phyloP scores from a whole-genome alignment of 1,140 invertebrate species.

The Maconellicoccus hirsutus region DNA sequence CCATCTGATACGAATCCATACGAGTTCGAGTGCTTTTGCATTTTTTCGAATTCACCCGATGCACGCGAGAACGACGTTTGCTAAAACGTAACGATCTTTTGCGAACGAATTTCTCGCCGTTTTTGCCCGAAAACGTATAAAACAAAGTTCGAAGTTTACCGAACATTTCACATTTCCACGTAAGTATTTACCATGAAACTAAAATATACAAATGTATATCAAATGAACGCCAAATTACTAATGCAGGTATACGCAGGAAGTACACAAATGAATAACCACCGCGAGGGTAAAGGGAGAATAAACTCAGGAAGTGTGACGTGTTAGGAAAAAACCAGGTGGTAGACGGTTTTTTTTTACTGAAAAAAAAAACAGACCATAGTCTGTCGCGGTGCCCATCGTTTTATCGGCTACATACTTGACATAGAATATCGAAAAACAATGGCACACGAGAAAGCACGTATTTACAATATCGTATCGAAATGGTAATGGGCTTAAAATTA shows the following conservation, averaged over 20 bases:
- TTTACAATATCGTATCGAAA: too few relatives aligned
- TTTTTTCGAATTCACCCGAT: neutral
- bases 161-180: neutral
- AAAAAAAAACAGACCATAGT: neutral
- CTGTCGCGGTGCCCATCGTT: neutral
- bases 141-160: neutral
- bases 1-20: neutral
- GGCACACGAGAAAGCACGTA: too few relatives aligned
- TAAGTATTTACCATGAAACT: neutral
- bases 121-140: neutral
- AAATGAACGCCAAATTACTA: neutral
- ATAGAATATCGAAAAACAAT: too few relatives aligned
- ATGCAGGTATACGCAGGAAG: neutral
- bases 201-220: neutral
- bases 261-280: neutral
- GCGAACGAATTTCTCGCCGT: neutral
- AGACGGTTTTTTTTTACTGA: neutral
- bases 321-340: neutral
- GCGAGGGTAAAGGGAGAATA: neutral
- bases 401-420: neutral
- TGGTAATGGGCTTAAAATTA: too few relatives aligned
- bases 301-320: conserved; percentile 1
- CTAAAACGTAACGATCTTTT: neutral
- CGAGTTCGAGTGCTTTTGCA: neutral
- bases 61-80: neutral